phyloP scores from a whole-genome alignment of 1,140 invertebrate genomes.

The Thaumatotibia leucotreta region DNA sequence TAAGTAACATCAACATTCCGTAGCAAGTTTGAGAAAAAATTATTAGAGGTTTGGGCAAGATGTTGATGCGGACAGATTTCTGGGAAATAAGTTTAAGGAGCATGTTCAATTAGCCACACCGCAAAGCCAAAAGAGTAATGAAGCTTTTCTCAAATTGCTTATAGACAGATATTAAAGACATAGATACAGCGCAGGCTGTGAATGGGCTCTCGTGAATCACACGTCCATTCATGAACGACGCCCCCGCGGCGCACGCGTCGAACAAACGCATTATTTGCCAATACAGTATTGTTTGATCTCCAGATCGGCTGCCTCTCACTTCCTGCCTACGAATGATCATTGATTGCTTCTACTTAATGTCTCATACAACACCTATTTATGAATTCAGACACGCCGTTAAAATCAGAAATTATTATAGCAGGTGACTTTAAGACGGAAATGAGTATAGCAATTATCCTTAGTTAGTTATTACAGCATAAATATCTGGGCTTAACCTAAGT shows the following conservation, averaged over 20 bases:
- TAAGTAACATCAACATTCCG: no score
- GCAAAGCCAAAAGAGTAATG: neutral
- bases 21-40: no score
- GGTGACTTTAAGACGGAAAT: neutral
- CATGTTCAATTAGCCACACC: neutral
- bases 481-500: neutral
- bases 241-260: constrained; percentile 58
- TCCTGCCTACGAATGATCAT: constrained; percentile 37
- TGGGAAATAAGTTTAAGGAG: no score
- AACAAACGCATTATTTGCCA: constrained; percentile 62
- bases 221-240: constrained; percentile 54
- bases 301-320: constrained; percentile 55
- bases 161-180: neutral
- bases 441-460: constrained; percentile 18
- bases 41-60: no score
- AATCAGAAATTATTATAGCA: neutral
- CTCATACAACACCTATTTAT: constrained; percentile 8
- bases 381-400: neutral
- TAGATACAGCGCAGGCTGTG: constrained; percentile 35
- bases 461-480: constrained; percentile 26
- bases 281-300: constrained; percentile 63
- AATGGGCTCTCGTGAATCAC: constrained; percentile 66
- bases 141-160: neutral
- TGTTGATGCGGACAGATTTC: no score
- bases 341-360: neutral